Evolutionary conservation across 2,797 vertebrate species (phyloP).

Genomic region (Somateria mollissima): DNA sequence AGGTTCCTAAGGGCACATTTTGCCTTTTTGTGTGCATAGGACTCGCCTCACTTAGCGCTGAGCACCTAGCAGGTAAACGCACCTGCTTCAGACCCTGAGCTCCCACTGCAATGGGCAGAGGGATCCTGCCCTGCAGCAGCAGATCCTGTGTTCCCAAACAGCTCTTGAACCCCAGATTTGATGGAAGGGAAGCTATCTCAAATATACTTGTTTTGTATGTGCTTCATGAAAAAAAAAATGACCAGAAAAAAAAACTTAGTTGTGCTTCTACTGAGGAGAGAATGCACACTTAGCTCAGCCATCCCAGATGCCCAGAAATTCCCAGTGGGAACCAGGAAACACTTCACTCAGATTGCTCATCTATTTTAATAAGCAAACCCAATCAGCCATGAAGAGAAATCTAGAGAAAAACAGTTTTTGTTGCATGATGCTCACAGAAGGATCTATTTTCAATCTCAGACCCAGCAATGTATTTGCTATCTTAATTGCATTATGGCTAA

Average conservation of each 20-base stretch:
- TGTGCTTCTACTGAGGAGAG: neutral
- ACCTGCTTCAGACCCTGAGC: neutral
- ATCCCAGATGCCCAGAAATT: neutral
- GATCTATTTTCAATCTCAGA: neutral
- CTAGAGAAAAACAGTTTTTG: neutral
- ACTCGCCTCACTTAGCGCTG: neutral
- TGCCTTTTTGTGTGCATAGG: neutral
- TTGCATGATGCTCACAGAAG: neutral
- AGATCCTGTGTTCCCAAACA: neutral
- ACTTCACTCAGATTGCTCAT: neutral
- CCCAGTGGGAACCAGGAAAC: neutral
- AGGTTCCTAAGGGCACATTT: rapidly evolving
- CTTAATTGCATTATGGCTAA: neutral
- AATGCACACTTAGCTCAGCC: neutral
- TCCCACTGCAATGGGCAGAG: neutral
- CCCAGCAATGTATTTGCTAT: neutral
- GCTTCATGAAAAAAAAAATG: neutral
- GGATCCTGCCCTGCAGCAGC: neutral
- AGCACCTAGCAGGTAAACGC: neutral
- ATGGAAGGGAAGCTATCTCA: neutral
- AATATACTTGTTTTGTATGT: neutral
- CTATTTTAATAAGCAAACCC: neutral
- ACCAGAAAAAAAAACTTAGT: neutral
- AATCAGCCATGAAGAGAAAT: neutral
- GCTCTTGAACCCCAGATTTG: neutral